Evolutionary conservation across 2,888 invertebrate species (phyloP), one percentile per base, ranked within the genome.

Genomic region (Drosophila kuntzei): DNA sequence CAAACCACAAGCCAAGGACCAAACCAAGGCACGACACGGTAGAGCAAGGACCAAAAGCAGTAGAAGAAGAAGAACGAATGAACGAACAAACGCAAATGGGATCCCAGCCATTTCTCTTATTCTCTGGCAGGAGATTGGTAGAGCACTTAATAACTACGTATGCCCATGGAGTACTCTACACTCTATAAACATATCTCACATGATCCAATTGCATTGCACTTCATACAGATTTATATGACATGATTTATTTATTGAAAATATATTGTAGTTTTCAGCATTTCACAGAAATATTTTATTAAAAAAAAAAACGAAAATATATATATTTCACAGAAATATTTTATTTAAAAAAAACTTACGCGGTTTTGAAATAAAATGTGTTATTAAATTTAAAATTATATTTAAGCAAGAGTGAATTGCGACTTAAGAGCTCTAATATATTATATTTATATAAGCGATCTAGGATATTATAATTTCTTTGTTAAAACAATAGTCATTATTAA

Each of bases 1-100:
- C 71, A 71, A 73, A 55, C 83, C 85, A 54, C 79, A 85, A 58
- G 70, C 62, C 71, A 63, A 60, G 59, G 64, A 47, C 53, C 58
- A 54, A 20, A 20, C 9, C 27, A 54, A 14, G 61, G 29, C 32
- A 32, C 3, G 41, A 14, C 47, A 46, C 25, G 34, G 16, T 7
- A 12, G 25, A 18, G 9, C 41, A 20, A 8, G 43, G 22, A 32
- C 44, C 41, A 22, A n/a, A 16, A 55, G 43, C 14, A 43, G 22
- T 2, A 44, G 25, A 0, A 22, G 7, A 1, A 44, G 9, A 9
- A 39, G 18, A 0, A 41, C 16, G 16, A 34, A 20, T 34, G 20
- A 50, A 51, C 51, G 18, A 36, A 22, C 43, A 16, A 51, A 53
- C 51, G 20, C 36, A 53, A 59, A 59, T 50, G 58, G 39, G 43